A percentile compares a stretch with the other conserved stretches of the same genome.
These are phyloP conservation scores for Agrenia bidenticulata DNA, from an alignment of 2,888 invertebrate genomes.

Conservation along the genomic window DNA sequence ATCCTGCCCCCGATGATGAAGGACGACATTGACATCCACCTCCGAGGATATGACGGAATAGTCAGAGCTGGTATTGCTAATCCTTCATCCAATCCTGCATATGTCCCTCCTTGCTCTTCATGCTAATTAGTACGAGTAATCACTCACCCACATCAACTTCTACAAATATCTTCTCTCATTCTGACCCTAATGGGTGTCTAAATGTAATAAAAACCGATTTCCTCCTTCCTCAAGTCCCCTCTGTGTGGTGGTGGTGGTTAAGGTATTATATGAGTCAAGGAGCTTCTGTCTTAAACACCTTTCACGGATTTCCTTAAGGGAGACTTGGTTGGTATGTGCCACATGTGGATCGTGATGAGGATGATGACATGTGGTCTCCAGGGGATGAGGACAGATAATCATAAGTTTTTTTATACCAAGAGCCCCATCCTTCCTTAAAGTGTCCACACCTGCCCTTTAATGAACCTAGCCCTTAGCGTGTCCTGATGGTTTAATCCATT, in stretches of 20 bases:
- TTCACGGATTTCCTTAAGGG: too few species aligned
- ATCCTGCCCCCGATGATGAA: constrained; percentile 43
- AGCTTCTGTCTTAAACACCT: constrained; percentile 8
- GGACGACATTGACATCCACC: constrained; percentile 46
- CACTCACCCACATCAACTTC: neutral
- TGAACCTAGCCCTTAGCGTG: neutral
- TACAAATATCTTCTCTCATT: neutral
- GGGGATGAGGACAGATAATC: neutral
- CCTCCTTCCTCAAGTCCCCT: neutral
- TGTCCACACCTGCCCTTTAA: constrained; percentile 5
- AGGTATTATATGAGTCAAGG: neutral
- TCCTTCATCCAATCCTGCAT: neutral
- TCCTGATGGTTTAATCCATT: neutral
- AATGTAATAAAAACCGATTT: constrained; percentile 10
- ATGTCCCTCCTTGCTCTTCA: neutral
- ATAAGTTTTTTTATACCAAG: neutral
- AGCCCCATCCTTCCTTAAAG: neutral
- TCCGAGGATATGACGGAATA: constrained; percentile 34
- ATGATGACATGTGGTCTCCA: neutral
- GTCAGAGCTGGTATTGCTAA: constrained; percentile 1
- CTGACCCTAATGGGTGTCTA: neutral
- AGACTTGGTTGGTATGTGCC: too few species aligned
- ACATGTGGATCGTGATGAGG: too few species aligned
- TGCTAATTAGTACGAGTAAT: constrained; percentile 2
- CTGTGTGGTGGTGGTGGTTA: neutral